Conservation (phyloP, 2,888 invertebrate genomes). For the Aphidoletes aphidimyza region DNA sequence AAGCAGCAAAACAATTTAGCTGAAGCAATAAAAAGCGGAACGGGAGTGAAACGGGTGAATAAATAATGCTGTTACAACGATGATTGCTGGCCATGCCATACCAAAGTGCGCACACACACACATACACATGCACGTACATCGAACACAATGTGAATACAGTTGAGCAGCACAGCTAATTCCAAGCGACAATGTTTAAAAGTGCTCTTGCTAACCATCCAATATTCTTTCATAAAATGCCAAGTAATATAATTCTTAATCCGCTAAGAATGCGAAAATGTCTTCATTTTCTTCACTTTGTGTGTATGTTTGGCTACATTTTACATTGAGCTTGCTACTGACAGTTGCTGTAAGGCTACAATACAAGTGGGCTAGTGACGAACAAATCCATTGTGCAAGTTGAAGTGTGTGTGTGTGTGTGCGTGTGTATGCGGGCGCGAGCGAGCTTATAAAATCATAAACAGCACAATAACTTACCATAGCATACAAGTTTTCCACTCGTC, state of each 20-base stretch:
- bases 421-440: background rate
- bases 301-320: too few relatives aligned
- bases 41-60: background rate
- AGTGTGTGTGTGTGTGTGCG: background rate
- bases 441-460: slow-evolving; percentile 46
- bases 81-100: background rate
- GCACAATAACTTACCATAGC: background rate
- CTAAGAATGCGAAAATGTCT: slow-evolving; percentile 32
- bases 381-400: background rate
- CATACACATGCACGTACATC: too few relatives aligned
- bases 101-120: too few relatives aligned
- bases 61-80: background rate
- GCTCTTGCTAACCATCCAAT: slow-evolving; percentile 39
- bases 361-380: too few relatives aligned
- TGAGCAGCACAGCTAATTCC: slow-evolving; percentile 32
- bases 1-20: slow-evolving; percentile 3
- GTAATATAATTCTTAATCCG: slow-evolving; percentile 44
- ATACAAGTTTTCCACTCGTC: background rate
- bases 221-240: slow-evolving; percentile 30
- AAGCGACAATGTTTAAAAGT: slow-evolving; percentile 11
- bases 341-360: too few relatives aligned
- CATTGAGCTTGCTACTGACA: too few relatives aligned
- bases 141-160: background rate
- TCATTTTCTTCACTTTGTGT: background rate
- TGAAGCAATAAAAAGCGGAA: background rate